Evolutionary conservation across 2,888 invertebrate genomes (phyloP).

Genomic region (Cylindroiulus punctatus): DNA sequence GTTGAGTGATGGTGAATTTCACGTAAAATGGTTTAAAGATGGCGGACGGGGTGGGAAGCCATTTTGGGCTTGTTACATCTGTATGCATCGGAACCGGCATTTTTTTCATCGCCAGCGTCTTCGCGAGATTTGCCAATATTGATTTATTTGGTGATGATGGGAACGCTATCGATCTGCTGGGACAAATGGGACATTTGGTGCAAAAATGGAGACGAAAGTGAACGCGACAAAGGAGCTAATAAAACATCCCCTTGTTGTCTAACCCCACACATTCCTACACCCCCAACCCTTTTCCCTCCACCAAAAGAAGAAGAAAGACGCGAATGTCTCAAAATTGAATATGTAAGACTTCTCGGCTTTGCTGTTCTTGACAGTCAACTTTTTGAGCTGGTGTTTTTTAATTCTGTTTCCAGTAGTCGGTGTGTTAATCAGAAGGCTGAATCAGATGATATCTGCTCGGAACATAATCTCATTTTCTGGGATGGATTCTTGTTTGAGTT

Average conservation of each 20-base stretch:
- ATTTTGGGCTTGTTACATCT: conserved; percentile 4
- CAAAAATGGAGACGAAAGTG: conserved; percentile 38
- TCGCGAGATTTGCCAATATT: conserved; percentile 29
- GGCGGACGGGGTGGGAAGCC: neutral
- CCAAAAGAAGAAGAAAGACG: neutral
- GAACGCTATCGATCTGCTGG: conserved; percentile 33
- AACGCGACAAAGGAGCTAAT: conserved; percentile 42
- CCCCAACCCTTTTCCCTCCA: neutral
- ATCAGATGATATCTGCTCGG: no score
- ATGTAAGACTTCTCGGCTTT: neutral
- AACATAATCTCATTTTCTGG: no score
- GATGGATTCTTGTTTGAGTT: no score
- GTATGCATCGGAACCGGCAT: conserved; percentile 8
- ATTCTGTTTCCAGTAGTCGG: no score
- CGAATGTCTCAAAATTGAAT: neutral
- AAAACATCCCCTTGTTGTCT: conserved; percentile 42
- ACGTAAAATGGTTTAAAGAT: conserved; percentile 1
- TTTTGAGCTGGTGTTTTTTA: neutral
- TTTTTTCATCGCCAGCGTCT: conserved; percentile 12
- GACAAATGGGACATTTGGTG: conserved; percentile 42
- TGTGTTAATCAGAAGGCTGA: no score
- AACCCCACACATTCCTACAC: neutral
- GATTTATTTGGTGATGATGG: conserved; percentile 42
- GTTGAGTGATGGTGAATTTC: neutral
- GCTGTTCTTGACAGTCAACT: neutral